Percentiles rank a stretch among this genome's conserved stretches.
Evolutionary conservation across 2,113 vertebrate genomes (phyloP).

Genomic region (Tyrannus savana): DNA sequence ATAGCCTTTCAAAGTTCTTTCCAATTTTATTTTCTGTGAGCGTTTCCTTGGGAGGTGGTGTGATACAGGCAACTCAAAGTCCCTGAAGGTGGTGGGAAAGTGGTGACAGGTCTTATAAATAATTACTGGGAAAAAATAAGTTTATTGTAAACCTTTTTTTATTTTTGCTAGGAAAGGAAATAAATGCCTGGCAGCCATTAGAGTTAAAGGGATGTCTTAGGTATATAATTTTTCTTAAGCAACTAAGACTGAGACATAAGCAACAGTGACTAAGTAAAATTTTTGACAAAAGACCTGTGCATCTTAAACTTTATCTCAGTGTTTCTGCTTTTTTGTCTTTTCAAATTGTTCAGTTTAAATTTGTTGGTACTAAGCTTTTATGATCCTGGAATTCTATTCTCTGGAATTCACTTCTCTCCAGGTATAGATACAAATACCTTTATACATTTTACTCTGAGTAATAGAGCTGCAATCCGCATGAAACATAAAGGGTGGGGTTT

Average conservation of each 20-base stretch:
- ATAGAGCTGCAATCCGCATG: neutral
- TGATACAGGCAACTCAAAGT: neutral
- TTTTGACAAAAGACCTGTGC: neutral
- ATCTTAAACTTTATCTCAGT: neutral
- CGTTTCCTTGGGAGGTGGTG: neutral
- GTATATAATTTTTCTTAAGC: neutral
- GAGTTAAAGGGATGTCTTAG: neutral
- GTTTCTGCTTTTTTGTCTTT: neutral
- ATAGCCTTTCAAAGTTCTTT: neutral
- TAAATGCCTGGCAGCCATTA: neutral
- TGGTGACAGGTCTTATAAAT: neutral
- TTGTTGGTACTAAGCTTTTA: neutral
- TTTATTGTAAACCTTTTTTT: neutral
- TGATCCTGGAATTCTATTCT: neutral
- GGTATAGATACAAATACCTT: neutral
- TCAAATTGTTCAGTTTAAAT: neutral
- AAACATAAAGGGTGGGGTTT: neutral
- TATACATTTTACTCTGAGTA: neutral
- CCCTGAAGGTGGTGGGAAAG: neutral
- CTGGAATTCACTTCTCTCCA: neutral
- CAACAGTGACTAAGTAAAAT: neutral
- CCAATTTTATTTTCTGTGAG: neutral
- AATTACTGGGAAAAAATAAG: neutral
- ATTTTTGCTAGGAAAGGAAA: neutral
- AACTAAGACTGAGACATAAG: neutral